phyloP scores from a whole-genome alignment of 1,140 invertebrate genomes.

The Drosophila yakuba region DNA sequence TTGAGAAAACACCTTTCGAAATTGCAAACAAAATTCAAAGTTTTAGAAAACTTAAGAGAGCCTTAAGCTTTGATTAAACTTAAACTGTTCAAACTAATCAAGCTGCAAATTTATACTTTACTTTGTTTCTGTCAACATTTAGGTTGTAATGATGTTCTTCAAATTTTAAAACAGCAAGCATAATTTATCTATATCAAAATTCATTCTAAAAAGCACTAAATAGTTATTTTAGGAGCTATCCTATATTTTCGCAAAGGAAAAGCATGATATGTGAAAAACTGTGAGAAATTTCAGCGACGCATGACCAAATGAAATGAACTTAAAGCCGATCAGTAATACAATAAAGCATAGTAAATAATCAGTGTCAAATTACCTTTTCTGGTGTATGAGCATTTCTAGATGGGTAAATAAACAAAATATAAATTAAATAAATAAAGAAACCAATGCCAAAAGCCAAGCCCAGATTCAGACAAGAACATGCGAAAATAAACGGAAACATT shows the following conservation, averaged over 20 bases:
- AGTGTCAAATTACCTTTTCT: conserved; percentile 24
- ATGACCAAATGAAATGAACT: conserved; percentile 4
- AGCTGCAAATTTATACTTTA: no score
- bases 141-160: no score
- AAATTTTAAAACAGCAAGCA: no score
- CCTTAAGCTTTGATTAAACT: no score
- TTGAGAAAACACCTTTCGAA: neutral
- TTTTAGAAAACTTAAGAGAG: neutral
- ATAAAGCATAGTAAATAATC: neutral
- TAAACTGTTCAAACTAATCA: no score
- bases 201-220: neutral
- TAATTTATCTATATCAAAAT: no score
- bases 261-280: conserved; percentile 1
- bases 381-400: conserved; percentile 27
- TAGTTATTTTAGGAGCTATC: neutral
- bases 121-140: no score
- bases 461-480: conserved; percentile 3
- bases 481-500: conserved; percentile 1
- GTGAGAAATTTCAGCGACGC: neutral
- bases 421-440: conserved; percentile 4
- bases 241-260: neutral
- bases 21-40: neutral
- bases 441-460: conserved; percentile 8
- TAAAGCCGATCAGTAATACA: conserved; percentile 5
- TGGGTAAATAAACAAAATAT: conserved; percentile 21